Evolutionary conservation across 2,797 vertebrate species (phyloP).

Genomic region (Myotis planiceps): DNA sequence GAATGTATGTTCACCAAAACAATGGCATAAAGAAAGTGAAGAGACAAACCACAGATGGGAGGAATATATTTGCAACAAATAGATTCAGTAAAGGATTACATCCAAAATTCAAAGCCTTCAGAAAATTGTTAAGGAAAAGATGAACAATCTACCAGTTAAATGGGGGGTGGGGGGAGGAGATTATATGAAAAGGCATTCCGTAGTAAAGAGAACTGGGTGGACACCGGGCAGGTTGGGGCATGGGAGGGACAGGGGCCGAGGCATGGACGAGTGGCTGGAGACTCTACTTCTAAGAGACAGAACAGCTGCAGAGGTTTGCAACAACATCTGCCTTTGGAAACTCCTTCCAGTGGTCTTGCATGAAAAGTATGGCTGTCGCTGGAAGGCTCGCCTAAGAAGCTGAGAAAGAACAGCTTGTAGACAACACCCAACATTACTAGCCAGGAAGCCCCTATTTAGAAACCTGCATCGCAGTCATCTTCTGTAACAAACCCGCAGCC

Average conservation of each 20-base stretch:
- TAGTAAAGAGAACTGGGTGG: not conserved
- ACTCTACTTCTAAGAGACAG: not conserved
- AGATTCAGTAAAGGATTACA: conserved; percentile 22
- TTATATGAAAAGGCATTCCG: not conserved
- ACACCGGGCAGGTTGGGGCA: not conserved
- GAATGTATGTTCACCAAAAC: conserved; percentile 20
- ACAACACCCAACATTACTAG: not conserved
- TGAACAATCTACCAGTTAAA: not conserved
- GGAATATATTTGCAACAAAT: conserved; percentile 21
- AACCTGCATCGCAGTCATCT: not conserved
- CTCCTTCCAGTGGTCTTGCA: not conserved
- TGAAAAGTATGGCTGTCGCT: not conserved
- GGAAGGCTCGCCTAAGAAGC: not conserved
- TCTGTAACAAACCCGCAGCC: not conserved
- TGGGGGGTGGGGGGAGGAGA: rapidly evolving
- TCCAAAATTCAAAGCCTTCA: not conserved
- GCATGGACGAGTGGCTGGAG: not conserved
- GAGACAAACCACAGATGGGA: conserved; percentile 26
- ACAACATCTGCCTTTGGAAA: not conserved
- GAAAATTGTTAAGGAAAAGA: conserved; percentile 35
- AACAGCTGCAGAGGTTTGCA: not conserved
- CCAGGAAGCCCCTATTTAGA: not conserved
- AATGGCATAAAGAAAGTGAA: not conserved
- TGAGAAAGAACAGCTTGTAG: not conserved
- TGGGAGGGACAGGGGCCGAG: not conserved